Base-by-base conservation (phyloP, 2,797 vertebrate species). In the Falco peregrinus region DNA sequence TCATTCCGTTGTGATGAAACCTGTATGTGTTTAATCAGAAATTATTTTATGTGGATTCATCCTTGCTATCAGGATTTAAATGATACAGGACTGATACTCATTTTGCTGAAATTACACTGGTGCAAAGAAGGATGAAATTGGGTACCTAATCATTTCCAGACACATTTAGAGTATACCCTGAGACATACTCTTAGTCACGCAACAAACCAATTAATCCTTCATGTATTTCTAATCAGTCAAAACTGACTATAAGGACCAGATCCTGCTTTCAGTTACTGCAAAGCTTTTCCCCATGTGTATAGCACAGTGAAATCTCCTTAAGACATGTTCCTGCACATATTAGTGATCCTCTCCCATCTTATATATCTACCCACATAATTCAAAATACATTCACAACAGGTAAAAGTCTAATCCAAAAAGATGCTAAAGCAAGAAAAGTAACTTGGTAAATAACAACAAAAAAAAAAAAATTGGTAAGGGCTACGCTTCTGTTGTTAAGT, bases 41-140 rank as follows among this genome's bases (percentile, higher is more conserved):
- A 77, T 90, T 94, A 90, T 86, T 96, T 97, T 84, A 96, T 79
- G 78, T 91, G 92, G 93, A 96, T 93, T 95, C 92, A 97, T 97
- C 54, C 41, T 75, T 89, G 56, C 65, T 77, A 87, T 90, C n/a
- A 74, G 92, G 81, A 91, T 89, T 94, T 92, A 95, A 79, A 94
- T 35, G 57, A 83, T 39, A 75, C 37, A 60, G 60, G 50, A 83
- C 65, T 60, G n/a, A 87, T 64, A 63, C 3, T 76, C 81, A 92
- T 96, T 96, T 94, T 89, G 41, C 54, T 85, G 88, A 92, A 94
- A 93, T 90, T 84, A 93, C 74, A 87, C 21, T 74, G 20, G 88
- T 68, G 64, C 67, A 93, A 88, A 75, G 70, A 80, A 81, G 83
- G 89, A 89, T 84, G 74, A 84, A 95, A 89, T 69, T 84, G 65